Conservation (phyloP, 2,113 vertebrate species). For the Campylorhamphus procurvoides region DNA sequence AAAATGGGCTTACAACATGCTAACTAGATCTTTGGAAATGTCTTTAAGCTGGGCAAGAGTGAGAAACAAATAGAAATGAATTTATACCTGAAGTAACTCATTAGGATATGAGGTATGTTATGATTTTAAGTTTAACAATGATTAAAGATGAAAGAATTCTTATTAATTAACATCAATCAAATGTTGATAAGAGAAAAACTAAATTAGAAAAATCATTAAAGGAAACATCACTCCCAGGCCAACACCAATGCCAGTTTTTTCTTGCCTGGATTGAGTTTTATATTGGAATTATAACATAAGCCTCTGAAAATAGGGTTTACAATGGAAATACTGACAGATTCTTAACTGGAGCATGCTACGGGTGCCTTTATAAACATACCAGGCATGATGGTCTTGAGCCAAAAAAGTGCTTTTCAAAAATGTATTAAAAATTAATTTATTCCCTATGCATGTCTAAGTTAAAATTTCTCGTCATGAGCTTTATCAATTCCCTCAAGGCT, state of each 20-base stretch:
- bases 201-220: neutral
- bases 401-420: constrained; percentile 59
- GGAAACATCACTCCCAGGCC: neutral
- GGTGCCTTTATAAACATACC: constrained; percentile 52
- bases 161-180: neutral
- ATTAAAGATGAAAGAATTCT: neutral
- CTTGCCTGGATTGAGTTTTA: constrained; percentile 1
- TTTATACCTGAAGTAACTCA: neutral
- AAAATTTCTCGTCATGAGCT: neutral
- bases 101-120: neutral
- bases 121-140: neutral
- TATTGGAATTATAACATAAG: constrained; percentile 40
- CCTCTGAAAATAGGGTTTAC: constrained; percentile 28
- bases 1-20: neutral
- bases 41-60: neutral
- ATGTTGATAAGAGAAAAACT: neutral
- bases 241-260: neutral
- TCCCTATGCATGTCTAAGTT: constrained; percentile 46
- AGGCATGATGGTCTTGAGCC: constrained; percentile 30
- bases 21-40: neutral
- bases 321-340: constrained; percentile 55
- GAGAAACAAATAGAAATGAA: neutral
- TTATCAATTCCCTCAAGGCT: constrained; percentile 39
- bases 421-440: constrained; percentile 67
- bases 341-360: neutral